A percentile compares a stretch with the other conserved stretches of the same genome.
Conservation (phyloP, 2,797 vertebrate genomes). For the Spatula versicolor region DNA sequence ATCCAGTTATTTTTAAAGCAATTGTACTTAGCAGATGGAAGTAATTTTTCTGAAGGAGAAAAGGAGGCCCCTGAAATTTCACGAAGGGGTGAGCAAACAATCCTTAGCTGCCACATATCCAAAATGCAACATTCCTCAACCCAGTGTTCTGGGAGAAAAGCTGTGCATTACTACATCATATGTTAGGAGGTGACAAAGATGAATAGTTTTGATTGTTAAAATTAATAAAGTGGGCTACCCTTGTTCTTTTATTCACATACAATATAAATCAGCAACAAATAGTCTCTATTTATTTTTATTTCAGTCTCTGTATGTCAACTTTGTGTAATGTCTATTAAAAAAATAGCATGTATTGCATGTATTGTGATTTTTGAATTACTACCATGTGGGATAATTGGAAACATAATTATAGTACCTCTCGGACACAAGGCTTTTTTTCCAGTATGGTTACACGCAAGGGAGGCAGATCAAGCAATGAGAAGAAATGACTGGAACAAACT, state of each 20-base stretch:
- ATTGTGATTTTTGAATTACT: constrained; percentile 12
- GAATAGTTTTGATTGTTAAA: background rate
- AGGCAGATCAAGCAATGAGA: constrained; percentile 18
- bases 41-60: background rate
- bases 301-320: background rate
- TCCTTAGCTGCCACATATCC: background rate
- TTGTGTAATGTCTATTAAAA: background rate
- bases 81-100: background rate
- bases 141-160: background rate
- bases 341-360: background rate
- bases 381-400: constrained; percentile 30
- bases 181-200: background rate
- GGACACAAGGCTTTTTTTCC: constrained; percentile 11
- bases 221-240: background rate
- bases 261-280: background rate
- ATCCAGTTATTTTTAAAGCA: background rate
- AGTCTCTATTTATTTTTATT: background rate
- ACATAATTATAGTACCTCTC: constrained; percentile 6
- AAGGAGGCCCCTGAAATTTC: constrained; percentile 5
- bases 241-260: background rate
- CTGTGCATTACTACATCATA: background rate
- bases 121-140: background rate
- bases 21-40: constrained; percentile 25
- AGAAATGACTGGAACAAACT: constrained; percentile 1
- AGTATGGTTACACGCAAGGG: constrained; percentile 5